Conservation (phyloP, 1,140 invertebrate genomes). For the Orussus abietinus region DNA sequence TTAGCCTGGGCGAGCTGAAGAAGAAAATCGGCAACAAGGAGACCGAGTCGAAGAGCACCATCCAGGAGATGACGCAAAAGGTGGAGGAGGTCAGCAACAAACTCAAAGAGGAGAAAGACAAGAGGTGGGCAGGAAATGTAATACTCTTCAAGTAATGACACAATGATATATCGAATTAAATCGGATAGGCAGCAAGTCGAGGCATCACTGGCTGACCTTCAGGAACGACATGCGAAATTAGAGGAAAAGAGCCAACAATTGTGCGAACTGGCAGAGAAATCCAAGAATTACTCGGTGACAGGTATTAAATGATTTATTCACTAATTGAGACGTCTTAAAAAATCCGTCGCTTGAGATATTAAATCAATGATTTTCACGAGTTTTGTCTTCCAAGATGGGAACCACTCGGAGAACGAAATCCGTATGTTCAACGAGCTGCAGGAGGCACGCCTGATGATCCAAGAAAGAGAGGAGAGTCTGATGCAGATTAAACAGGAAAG, state of each 20-base stretch:
- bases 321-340: too few relatives aligned
- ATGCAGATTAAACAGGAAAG: slow-evolving; percentile 23
- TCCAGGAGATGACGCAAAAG: slow-evolving; percentile 20
- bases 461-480: slow-evolving; percentile 18
- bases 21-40: slow-evolving; percentile 21
- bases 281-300: slow-evolving; percentile 18
- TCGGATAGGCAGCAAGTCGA: slow-evolving; percentile 20
- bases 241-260: slow-evolving; percentile 30
- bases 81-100: slow-evolving; percentile 13
- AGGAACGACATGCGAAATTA: slow-evolving; percentile 18
- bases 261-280: slow-evolving; percentile 23
- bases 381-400: slow-evolving; percentile 16
- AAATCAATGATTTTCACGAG: too few relatives aligned
- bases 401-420: slow-evolving; percentile 31
- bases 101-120: slow-evolving; percentile 14
- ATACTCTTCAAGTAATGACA: slow-evolving; percentile 2
- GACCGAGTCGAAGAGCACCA: slow-evolving; percentile 13
- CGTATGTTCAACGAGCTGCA: slow-evolving; percentile 29
- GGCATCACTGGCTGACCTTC: slow-evolving; percentile 14
- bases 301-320: slow-evolving; percentile 20
- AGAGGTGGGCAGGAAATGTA: slow-evolving; percentile 17
- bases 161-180: slow-evolving; percentile 8
- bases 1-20: slow-evolving; percentile 14
- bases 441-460: slow-evolving; percentile 8
- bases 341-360: too few relatives aligned